phyloP scores from a whole-genome alignment of 2,797 vertebrate genomes.

The Microchirus variegatus region DNA sequence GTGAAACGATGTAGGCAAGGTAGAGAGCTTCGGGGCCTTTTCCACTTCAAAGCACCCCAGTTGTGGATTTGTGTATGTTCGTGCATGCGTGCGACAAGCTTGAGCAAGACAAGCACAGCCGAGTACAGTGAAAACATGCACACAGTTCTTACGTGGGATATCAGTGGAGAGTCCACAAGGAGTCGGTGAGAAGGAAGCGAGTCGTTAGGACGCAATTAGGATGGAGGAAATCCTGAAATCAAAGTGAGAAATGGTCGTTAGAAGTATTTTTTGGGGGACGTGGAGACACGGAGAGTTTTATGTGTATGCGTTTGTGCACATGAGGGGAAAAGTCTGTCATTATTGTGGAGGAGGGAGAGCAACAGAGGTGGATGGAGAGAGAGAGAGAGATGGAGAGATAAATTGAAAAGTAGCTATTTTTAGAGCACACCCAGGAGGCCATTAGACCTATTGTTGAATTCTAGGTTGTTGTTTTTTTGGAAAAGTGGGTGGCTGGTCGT shows the following conservation, averaged over 20 bases:
- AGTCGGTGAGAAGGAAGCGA: conserved; percentile 25
- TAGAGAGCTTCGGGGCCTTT: conserved; percentile 75
- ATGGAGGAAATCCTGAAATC: conserved; percentile 2
- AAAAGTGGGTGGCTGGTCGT: conserved; percentile 41
- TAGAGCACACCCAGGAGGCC: conserved; percentile 37
- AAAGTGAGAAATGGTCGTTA: conserved; percentile 28
- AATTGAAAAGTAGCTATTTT: conserved; percentile 59
- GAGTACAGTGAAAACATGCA: conserved; percentile 51
- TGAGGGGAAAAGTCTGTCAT: conserved; percentile 6
- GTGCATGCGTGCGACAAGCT: conserved; percentile 63
- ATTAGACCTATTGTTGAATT: conserved; percentile 58
- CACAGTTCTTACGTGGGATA: conserved; percentile 49
- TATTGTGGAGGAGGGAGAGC: conserved; percentile 10
- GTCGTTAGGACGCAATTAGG: conserved; percentile 29
- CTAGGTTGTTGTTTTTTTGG: conserved; percentile 36
- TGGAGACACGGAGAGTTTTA: not conserved
- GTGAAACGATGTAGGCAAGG: conserved; percentile 79
- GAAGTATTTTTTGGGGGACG: conserved; percentile 1
- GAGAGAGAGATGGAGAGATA: conserved; percentile 39
- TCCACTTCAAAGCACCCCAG: conserved; percentile 76
- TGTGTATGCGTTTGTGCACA: conserved; percentile 11
- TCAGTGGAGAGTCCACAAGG: conserved; percentile 16
- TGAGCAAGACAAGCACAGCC: conserved; percentile 62
- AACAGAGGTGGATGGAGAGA: conserved; percentile 42
- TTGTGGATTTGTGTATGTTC: conserved; percentile 57